Evolutionary conservation across 2,797 vertebrate genomes (phyloP).

Genomic region (Ambastaia sidthimunki): DNA sequence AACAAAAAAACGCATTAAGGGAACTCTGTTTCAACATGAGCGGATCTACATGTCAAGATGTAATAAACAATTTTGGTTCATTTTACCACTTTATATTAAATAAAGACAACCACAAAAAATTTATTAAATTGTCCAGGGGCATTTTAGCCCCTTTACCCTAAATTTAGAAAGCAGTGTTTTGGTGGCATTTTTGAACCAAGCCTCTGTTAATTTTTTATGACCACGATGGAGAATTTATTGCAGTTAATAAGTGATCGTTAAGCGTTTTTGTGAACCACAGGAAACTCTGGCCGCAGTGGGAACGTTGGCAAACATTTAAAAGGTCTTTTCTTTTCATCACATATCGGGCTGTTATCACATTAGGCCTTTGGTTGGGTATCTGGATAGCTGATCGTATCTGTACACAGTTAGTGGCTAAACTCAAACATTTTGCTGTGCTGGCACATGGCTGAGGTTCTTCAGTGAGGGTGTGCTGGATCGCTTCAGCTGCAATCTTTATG

Average conservation of each 20-base stretch:
- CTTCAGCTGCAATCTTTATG: conserved; percentile 45
- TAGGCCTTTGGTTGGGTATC: conserved; percentile 49
- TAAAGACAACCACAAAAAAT: too few species aligned
- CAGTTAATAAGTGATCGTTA: conserved; percentile 29
- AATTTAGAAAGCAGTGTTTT: too few species aligned
- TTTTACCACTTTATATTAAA: too few species aligned
- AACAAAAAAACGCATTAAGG: too few species aligned
- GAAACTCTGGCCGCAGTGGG: conserved; percentile 37
- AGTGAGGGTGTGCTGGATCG: conserved; percentile 5
- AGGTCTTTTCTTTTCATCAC: conserved; percentile 56
- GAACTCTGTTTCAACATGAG: too few species aligned
- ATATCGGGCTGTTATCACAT: conserved; percentile 54
- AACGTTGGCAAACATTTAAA: conserved; percentile 55
- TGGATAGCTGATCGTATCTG: conserved; percentile 57
- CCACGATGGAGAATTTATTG: conserved; percentile 18
- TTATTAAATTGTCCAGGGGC: too few species aligned
- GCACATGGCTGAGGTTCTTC: conserved; percentile 35
- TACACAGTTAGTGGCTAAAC: conserved; percentile 45
- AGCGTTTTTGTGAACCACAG: conserved; percentile 40
- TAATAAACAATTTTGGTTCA: too few species aligned
- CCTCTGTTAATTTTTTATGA: too few species aligned
- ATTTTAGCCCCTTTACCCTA: too few species aligned
- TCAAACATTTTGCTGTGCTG: conserved; percentile 45
- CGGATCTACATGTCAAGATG: too few species aligned
- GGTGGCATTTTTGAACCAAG: too few species aligned